Base-by-base conservation (phyloP, 2,113 vertebrate species). In the Smithornis capensis region DNA sequence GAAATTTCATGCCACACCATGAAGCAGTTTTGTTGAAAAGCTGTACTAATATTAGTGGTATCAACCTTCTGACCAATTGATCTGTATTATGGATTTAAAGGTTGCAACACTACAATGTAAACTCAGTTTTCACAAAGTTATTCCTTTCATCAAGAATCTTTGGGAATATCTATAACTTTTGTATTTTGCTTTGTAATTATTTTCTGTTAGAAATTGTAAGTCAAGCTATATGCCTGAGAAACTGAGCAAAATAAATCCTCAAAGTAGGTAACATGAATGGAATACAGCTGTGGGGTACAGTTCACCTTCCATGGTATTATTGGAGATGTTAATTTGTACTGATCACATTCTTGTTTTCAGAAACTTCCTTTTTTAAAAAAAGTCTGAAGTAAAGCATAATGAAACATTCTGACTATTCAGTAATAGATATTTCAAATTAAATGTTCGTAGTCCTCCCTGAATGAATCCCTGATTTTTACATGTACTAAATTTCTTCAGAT, bases 191-290 rank as follows among this genome's bases (percentile, higher is more conserved):
- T 81, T 57, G 19, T 76, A 88, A 71, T 95, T 74, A 18, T 92
- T 91, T 96, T 87, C 52, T 86, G n/a, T 93, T 96, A 64, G 82
- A 93, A 97, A 95, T 95, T 83, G 63, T 29, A 93, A 93, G n/a
- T 92, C 42, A 78, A 89, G 31, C 57, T 91, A 29, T 28, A 50
- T 92, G 56, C 55, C 74, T 59, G 23, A 85, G 52, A 93, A 87
- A 94, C 27, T 44, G 76, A 92, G 83, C 11, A 96, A 80, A 97
- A 78, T 91, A 73, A 94, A 92, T 52, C n/a, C 49, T 96, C 84
- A 47, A 88, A 93, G 63, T 77, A 90, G 67, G 49, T 88, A 77
- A 91, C 47, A 83, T 37, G 56, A 53, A 17, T 91, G 74, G 71
- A 80, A 79, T 95, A 76, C 15, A 91, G 87, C 63, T 77, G 27